These are phyloP conservation scores for Drosophila vallismaia DNA, from an alignment of 2,888 invertebrate species.

Conservation along the genomic window DNA sequence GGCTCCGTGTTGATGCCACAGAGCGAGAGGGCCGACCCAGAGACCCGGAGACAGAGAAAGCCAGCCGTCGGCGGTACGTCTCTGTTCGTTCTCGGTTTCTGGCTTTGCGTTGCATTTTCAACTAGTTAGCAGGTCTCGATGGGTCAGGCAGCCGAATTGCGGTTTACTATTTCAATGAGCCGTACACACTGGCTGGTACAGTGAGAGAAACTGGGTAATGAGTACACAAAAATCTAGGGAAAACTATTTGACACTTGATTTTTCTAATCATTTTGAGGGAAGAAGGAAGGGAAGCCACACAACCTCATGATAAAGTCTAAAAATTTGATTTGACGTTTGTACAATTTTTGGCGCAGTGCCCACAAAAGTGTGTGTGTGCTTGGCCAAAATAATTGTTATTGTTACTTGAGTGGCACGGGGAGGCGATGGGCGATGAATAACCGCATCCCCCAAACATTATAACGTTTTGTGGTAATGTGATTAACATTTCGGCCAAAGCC, in stretches of 20 bases:
- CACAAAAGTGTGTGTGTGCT: slow-evolving; percentile 16
- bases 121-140: slow-evolving; percentile 52
- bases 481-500: slow-evolving; percentile 65
- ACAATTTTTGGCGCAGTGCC: slow-evolving; percentile 1
- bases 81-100: slow-evolving; percentile 19
- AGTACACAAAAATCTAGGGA: too few species aligned
- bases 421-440: slow-evolving; percentile 2
- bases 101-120: slow-evolving; percentile 65
- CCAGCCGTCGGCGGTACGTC: slow-evolving; percentile 42
- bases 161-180: slow-evolving; percentile 68
- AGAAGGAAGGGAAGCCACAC: too few species aligned
- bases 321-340: background rate
- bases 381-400: slow-evolving; percentile 75
- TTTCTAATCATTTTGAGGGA: too few species aligned
- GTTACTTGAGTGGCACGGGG: slow-evolving; percentile 56
- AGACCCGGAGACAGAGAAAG: slow-evolving; percentile 42
- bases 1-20: slow-evolving; percentile 9
- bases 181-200: slow-evolving; percentile 12
- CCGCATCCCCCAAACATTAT: slow-evolving; percentile 64
- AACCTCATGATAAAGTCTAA: background rate
- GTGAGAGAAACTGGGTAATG: background rate
- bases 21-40: background rate
- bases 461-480: slow-evolving; percentile 78
- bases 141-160: slow-evolving; percentile 63
- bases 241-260: too few species aligned